Base-by-base conservation (phyloP, 2,797 vertebrate species). In the Cuniculus paca region DNA sequence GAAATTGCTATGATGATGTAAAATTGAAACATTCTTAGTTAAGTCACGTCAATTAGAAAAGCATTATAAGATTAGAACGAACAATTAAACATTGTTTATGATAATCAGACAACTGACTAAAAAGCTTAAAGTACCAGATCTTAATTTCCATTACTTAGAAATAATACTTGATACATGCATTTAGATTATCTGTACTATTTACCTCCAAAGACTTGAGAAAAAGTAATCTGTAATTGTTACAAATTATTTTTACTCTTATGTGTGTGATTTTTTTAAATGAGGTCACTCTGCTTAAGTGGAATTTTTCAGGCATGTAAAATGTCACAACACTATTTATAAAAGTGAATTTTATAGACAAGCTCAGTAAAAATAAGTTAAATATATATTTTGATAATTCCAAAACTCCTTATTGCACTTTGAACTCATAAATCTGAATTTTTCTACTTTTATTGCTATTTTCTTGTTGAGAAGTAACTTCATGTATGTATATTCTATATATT, bases 111-210 rank as follows among this genome's bases (percentile, higher is more conserved):
- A 95, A 63, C 24, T 93, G 93, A 92, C 50, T 60, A 26, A 91
- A 56, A 56, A 56, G 14, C 58, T 28, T 82, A 8, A 95, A 83
- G 1, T 85, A 54, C 17, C 2, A 10, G 19, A 9, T 14, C 80
- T 74, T 75, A 61, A 11, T 70, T 56, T 92, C 0, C 74, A 82
- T 70, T 92, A 83, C 63, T 90, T 63, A 72, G 2, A 74, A 42
- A 91, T 95, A 90, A 52, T 14, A 28, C 54, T 83, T 92, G 77
- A 61, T 89, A 1, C 86, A 88, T 31, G 19, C 11, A 88, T 77
- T 75, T 7, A 83, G 4, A 94, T 72, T 96, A 78, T 91, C 60
- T 95, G 19, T 68, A 63, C 7, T 75, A n/a, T 75, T 96, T 94
- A 28, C 79, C 9, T 88, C 11, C 42, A 74, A 52, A 81, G 1